Base-by-base conservation (phyloP, 2,797 vertebrate species). In the Xiphorhynchus erythropygius region DNA sequence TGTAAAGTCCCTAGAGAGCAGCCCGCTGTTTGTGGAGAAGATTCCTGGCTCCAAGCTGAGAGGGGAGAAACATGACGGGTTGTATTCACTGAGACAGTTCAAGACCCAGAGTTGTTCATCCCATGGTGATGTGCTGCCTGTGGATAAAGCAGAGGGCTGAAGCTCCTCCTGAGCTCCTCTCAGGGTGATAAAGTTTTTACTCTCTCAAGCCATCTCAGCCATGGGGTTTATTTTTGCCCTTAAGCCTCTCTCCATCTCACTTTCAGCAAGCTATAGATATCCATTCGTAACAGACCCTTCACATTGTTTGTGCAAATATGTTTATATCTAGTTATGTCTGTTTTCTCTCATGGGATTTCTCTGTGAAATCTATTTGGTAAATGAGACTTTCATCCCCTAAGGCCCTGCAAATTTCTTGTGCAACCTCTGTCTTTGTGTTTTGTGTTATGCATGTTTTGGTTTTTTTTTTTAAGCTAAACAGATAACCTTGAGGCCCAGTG, bases 401-500 rank as follows among this genome's bases (percentile, higher is more conserved):
- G 78, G 64, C 49, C 57, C 53, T 49, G 49, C 52, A 89, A 77
- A 46, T 89, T 67, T 92, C 52, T 91, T 80, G 50, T 83, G 85
- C 84, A 92, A 75, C 50, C n/a, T 74, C 77, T 77, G 39, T 68
- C 73, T 94, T 74, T 41, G 42, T 83, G 57, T 84, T 87, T 78
- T 78, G 68, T 39, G 10, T 68, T 89, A 53, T 25, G 65, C 13
- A 13, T 78, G 64, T 21, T 44, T 21, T 21, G 5, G 21, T 46
- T 46, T 49, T 49, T 70, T 49, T 77, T 84, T 78, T 60, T 2
- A 28, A 32, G 73, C 44, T 76, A 39, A 89, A 13, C 44, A 86
- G 96, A 95, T 97, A 95, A 96, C 91, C 94, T 74, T 27, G 67
- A 88, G 91, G 87, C 79, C 84, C 63, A 63, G 47, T 69, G 52